A percentile compares a stretch with the other conserved stretches of the same genome.
These are phyloP conservation scores for Phanerotoma sp. DNA, from an alignment of 2,888 invertebrate genomes.

Conservation along the genomic window DNA sequence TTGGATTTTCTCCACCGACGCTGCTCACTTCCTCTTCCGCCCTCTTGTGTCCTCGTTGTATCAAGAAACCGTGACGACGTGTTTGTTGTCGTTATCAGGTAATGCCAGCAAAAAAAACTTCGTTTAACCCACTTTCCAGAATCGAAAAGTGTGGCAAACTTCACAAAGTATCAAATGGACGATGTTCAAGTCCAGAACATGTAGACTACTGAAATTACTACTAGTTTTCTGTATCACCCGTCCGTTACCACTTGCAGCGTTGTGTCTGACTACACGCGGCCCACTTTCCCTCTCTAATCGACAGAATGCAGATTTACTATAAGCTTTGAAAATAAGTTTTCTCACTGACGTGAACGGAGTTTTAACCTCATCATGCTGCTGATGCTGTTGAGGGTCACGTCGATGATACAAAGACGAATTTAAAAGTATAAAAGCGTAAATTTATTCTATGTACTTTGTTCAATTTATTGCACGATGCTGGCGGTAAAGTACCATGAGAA, in stretches of 20 bases:
- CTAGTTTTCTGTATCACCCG: background rate
- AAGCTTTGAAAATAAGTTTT: slow-evolving; percentile 16
- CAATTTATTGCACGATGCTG: no score
- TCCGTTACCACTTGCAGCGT: background rate
- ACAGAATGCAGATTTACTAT: slow-evolving; percentile 4
- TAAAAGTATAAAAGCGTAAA: no score
- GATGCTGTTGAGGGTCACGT: no score
- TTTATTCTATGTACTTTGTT: no score
- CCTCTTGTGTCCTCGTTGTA: slow-evolving; percentile 8
- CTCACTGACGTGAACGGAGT: background rate
- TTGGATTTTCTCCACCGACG: slow-evolving; percentile 25
- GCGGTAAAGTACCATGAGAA: no score
- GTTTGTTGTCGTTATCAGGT: no score
- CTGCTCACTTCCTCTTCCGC: slow-evolving; percentile 30
- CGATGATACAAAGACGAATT: background rate
- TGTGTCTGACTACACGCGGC: slow-evolving; percentile 11
- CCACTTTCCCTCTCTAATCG: slow-evolving; percentile 25
- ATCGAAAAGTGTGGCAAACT: slow-evolving; percentile 42
- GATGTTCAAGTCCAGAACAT: background rate
- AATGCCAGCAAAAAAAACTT: slow-evolving; percentile 33
- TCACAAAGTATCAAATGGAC: slow-evolving; percentile 30
- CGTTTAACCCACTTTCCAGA: slow-evolving; percentile 52
- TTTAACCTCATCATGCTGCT: no score
- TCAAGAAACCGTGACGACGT: slow-evolving; percentile 23
- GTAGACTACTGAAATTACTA: background rate